Evolutionary conservation across 1,140 invertebrate genomes (phyloP).

Genomic region (Drosophila nasuta): DNA sequence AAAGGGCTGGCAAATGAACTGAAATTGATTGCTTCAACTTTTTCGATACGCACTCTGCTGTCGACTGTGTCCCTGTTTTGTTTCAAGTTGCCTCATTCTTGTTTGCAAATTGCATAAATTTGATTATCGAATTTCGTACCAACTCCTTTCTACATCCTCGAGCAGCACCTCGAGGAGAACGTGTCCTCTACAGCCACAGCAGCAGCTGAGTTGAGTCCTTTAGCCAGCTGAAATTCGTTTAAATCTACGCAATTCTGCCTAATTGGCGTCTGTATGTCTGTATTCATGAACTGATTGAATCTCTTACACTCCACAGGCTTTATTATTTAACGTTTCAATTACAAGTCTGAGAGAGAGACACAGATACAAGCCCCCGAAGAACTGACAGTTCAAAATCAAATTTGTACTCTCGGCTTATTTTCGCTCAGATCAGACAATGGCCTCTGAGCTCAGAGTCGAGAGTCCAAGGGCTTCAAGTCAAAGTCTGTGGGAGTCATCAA

Average conservation of each 20-base stretch:
- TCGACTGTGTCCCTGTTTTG: conserved; percentile 46
- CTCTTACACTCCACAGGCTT: conserved; percentile 71
- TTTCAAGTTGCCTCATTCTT: conserved; percentile 55
- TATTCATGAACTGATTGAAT: conserved; percentile 78
- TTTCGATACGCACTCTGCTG: conserved; percentile 38
- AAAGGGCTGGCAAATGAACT: conserved; percentile 53
- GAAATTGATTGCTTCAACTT: conserved; percentile 78
- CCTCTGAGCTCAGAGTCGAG: not conserved
- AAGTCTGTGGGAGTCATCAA: conserved; percentile 39
- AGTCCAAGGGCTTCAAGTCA: conserved; percentile 10
- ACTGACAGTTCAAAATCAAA: conserved; percentile 59
- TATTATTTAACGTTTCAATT: conserved; percentile 83
- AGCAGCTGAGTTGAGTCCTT: conserved; percentile 17
- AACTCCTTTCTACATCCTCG: conserved; percentile 4
- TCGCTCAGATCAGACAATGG: conserved; percentile 49
- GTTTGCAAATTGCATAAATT: conserved; percentile 72
- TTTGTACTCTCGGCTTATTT: conserved; percentile 53
- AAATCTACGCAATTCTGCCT: conserved; percentile 54
- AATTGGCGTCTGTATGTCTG: conserved; percentile 58
- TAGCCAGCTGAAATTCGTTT: conserved; percentile 49
- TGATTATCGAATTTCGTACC: conserved; percentile 61
- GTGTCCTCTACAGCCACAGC: conserved; percentile 2
- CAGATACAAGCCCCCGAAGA: conserved; percentile 10
- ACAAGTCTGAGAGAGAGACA: conserved; percentile 40
- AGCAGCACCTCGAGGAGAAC: not conserved